phyloP scores from a whole-genome alignment of 2,113 vertebrate species.

The Bujurquina vittata region DNA sequence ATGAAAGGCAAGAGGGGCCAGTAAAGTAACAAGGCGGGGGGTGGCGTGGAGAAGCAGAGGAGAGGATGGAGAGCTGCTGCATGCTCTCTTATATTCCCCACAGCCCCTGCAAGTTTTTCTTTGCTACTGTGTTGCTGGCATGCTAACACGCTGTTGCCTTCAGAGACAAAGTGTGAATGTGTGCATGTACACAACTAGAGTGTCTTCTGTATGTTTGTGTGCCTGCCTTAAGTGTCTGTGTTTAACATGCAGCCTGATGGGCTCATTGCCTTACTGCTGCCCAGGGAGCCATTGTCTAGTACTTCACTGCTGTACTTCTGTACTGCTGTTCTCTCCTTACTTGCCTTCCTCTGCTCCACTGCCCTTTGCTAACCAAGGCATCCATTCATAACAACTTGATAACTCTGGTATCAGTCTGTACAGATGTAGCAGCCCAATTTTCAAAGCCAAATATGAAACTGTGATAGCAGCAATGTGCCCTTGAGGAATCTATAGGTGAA shows the following conservation, averaged over 20 bases:
- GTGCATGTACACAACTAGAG: constrained; percentile 7
- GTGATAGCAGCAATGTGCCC: constrained; percentile 39
- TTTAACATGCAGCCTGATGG: constrained; percentile 62
- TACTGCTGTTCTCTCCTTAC: constrained; percentile 7
- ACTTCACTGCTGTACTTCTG: constrained; percentile 32
- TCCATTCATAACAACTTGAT: constrained; percentile 52
- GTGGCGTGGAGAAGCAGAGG: constrained; percentile 10
- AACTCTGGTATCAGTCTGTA: constrained; percentile 25
- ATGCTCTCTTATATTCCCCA: constrained; percentile 58
- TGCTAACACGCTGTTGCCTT: constrained; percentile 52
- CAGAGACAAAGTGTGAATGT: constrained; percentile 39
- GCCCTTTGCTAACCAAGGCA: constrained; percentile 6
- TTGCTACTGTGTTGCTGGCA: constrained; percentile 62
- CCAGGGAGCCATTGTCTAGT: constrained; percentile 51
- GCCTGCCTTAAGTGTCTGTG: constrained; percentile 48
- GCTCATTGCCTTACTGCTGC: constrained; percentile 55
- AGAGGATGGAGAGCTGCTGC: constrained; percentile 45
- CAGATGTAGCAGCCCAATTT: constrained; percentile 25
- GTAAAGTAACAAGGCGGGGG: constrained; percentile 51
- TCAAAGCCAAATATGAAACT: constrained; percentile 29
- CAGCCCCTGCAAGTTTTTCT: constrained; percentile 47
- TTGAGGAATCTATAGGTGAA: constrained; percentile 30
- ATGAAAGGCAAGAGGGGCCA: constrained; percentile 36
- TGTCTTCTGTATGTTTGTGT: constrained; percentile 45
- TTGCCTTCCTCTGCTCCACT: constrained; percentile 11